Conservation (phyloP, 2,888 invertebrate species). For the Drosophila atripex region DNA sequence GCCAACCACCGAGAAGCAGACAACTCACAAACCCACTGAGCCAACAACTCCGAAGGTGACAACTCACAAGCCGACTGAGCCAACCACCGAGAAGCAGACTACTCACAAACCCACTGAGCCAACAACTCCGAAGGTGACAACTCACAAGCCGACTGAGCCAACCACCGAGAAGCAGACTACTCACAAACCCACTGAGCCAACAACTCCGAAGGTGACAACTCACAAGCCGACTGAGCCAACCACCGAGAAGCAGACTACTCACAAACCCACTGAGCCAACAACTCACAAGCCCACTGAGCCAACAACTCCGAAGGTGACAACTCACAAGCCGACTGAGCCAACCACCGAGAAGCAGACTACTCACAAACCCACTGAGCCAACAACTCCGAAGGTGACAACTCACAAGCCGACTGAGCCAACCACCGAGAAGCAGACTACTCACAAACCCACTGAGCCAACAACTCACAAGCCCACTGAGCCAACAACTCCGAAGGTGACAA, state of each 20-base stretch:
- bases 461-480: background rate
- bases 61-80: background rate
- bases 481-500: too few species aligned
- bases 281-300: background rate
- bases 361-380: background rate
- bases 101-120: background rate
- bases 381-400: background rate
- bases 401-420: background rate
- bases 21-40: background rate
- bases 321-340: background rate
- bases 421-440: background rate
- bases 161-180: slow-evolving; percentile 13
- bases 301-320: slow-evolving; percentile 7
- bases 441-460: background rate
- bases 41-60: background rate
- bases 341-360: too few species aligned
- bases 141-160: background rate
- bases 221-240: slow-evolving; percentile 1
- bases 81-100: too few species aligned
- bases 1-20: background rate
- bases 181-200: background rate
- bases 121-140: background rate
- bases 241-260: background rate
- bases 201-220: slow-evolving; percentile 4
- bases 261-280: background rate